Evolutionary conservation across 2,888 invertebrate genomes (phyloP).

Genomic region (Temnothorax ravouxi): DNA sequence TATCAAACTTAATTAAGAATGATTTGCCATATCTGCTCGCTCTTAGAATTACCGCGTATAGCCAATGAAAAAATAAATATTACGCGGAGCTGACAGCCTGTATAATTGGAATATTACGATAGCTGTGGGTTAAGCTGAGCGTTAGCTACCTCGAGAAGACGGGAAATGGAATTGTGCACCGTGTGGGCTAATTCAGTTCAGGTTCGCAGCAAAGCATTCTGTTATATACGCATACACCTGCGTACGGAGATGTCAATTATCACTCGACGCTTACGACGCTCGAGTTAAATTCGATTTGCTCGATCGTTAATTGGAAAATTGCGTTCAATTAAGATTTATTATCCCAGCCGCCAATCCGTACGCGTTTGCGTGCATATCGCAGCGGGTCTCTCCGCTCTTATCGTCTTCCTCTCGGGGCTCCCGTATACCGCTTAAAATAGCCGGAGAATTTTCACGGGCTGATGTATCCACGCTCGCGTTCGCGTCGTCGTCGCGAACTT

Average conservation of each 20-base stretch:
- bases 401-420: background rate
- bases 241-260: slow-evolving; percentile 20
- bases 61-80: background rate
- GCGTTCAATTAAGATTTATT: slow-evolving; percentile 35
- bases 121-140: background rate
- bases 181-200: slow-evolving; percentile 19
- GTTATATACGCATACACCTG: slow-evolving; percentile 18
- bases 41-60: background rate
- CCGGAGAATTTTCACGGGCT: slow-evolving; percentile 13
- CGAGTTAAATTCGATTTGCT: slow-evolving; percentile 43
- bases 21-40: background rate
- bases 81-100: background rate
- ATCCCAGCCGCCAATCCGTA: background rate
- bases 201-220: slow-evolving; percentile 1
- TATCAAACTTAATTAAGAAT: background rate
- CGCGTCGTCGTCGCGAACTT: background rate
- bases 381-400: background rate
- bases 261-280: background rate
- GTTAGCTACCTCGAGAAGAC: background rate
- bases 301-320: slow-evolving; percentile 39
- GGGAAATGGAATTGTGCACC: slow-evolving; percentile 22
- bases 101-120: slow-evolving; percentile 26
- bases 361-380: slow-evolving; percentile 5
- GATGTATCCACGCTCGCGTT: background rate
- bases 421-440: slow-evolving; percentile 25